A percentile compares a stretch with the other conserved stretches of the same genome.
Conservation (phyloP, 2,888 invertebrate genomes). For the Tipula confusa region DNA sequence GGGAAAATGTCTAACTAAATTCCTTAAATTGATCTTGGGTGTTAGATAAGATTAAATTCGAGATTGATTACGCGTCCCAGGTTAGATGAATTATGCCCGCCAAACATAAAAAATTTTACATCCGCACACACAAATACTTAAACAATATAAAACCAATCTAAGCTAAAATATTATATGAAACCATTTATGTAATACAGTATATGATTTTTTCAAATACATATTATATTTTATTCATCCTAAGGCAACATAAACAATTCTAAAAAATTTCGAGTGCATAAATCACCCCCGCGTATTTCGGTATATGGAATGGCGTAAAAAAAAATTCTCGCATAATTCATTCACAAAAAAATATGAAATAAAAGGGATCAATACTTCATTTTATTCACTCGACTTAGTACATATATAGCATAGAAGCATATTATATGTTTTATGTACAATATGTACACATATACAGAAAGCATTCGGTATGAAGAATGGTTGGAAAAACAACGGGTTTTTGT, state of each 20-base stretch:
- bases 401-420: neutral
- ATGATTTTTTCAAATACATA: neutral
- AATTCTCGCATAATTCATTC: constrained; percentile 6
- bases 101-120: neutral
- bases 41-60: neutral
- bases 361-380: constrained; percentile 14
- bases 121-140: neutral
- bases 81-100: neutral
- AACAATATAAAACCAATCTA: constrained; percentile 5
- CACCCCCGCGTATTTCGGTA: neutral
- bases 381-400: constrained; percentile 25
- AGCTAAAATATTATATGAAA: neutral
- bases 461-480: neutral
- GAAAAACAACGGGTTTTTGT: neutral
- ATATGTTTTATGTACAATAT: neutral
- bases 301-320: neutral
- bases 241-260: neutral
- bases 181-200: neutral
- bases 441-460: neutral
- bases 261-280: constrained; percentile 6
- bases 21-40: too few species aligned
- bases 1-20: too few species aligned
- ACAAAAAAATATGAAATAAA: constrained; percentile 8
- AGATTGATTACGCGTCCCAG: neutral
- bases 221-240: neutral